Evolutionary conservation across 2,113 vertebrate species (phyloP), one percentile per base, ranked within the genome.

Genomic region (Tor tambroides): DNA sequence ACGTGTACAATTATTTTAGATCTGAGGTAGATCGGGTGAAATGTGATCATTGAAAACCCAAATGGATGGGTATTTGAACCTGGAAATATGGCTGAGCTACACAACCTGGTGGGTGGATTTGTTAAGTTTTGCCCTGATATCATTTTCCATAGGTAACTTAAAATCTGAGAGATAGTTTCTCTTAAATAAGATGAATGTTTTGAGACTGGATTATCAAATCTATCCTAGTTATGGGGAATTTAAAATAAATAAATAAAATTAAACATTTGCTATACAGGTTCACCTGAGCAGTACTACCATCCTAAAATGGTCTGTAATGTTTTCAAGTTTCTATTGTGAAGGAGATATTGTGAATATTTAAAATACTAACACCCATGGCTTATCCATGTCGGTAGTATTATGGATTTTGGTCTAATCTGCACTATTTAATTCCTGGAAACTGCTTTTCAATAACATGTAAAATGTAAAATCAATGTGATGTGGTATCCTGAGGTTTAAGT

Each of bases 21-120:
- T 85, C 51, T 80, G 88, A 86, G 88, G 88, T 89, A 87, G 83
- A 82, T 56, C 65, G 30, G 23, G 35, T 67, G 38, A 76, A 78
- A 71, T 46, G n/a, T 35, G 43, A 81, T 35, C 5, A 32, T 12
- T 38, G 15, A 23, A 80, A 80, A 80, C 78, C 35, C 32, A 23
- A 65, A 21, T 30, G 41, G 7, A 65, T 65, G 23, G 5, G 21
- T 26, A 80, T 38, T 41, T 80, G 51, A 80, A 41, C 54, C 1
- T 32, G 10, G 26, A 51, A 83, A 51, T 71, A 49, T 14, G 21
- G 80, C 6, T 59, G 6, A 61, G 11, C 35, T 65, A 1, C 3
- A 65, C 4, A 83, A 30, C 19, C 19, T 71, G 17, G 63, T 51
- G 6, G 21, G 23, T 23, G 41, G 17, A 67, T 32, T 81, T 63